Conservation (phyloP, 2,888 invertebrate species). For the Acrocera orbiculus region DNA sequence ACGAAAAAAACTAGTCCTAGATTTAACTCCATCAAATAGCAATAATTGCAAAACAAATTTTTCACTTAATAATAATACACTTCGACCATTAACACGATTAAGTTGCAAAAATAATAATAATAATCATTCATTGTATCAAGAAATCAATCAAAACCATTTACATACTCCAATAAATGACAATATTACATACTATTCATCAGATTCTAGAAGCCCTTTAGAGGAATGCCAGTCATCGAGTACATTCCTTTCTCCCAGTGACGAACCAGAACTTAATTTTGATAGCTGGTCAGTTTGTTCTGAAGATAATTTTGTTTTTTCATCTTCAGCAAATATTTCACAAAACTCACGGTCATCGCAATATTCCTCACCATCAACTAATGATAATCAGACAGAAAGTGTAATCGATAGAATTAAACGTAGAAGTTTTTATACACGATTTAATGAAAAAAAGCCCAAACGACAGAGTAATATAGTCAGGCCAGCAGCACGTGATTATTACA, state of each 20-base stretch:
- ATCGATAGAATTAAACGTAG: constrained; percentile 73
- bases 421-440: constrained; percentile 78
- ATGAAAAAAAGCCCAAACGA: constrained; percentile 58
- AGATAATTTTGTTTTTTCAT: constrained; percentile 26
- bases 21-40: constrained; percentile 37
- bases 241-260: constrained; percentile 42
- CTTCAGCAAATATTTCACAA: constrained; percentile 22
- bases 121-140: constrained; percentile 13
- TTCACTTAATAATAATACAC: too few species aligned
- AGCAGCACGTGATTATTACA: constrained; percentile 38
- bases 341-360: constrained; percentile 33
- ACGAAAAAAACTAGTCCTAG: constrained; percentile 40
- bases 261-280: constrained; percentile 38
- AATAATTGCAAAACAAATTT: too few species aligned
- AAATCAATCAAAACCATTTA: constrained; percentile 27
- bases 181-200: constrained; percentile 28
- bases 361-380: constrained; percentile 25
- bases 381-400: constrained; percentile 50
- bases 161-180: constrained; percentile 27
- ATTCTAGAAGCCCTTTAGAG: constrained; percentile 28
- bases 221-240: constrained; percentile 31
- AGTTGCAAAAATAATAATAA: constrained; percentile 20
- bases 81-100: too few species aligned
- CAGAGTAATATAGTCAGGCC: constrained; percentile 50
- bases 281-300: constrained; percentile 51